Base-by-base conservation (phyloP, 2,113 vertebrate species). In the Atractosteus spatula region DNA sequence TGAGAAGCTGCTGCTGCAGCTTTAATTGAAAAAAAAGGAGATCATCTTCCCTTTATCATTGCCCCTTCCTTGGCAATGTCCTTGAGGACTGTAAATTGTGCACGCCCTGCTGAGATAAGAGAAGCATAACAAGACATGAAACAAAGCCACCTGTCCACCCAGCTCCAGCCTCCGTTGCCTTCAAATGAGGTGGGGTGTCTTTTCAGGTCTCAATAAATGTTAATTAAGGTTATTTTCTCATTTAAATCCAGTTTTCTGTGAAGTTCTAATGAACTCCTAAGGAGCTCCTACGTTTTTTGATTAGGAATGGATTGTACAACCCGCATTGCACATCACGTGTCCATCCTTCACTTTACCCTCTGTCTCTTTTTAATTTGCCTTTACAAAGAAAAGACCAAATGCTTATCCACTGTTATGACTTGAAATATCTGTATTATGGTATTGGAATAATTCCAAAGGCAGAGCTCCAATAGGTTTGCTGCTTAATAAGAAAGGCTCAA, bases 261-360 rank as follows among this genome's bases (percentile, higher is more conserved):
- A 84, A 83, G 86, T 85, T 78, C 86, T 91, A 89, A 91, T 89
- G 80, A 87, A 87, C 72, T 80, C 72, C 86, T 85, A 80, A 83
- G 72, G 79, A 85, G 83, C 77, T 74, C 73, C 62, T 16, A 17
- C 82, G 76, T 82, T 74, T 77, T 79, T 86, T 87, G 85, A 91
- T 90, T 87, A 84, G 78, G 78, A 87, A 90, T 83, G 84, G 85
- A 89, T 91, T 84, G 79, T 78, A 82, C 71, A 84, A 84, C 84
- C 29, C 44, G 43, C n/a, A 81, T 82, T 17, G 62, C 62, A 55
- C 13, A 10, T 29, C 42, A 57, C 13, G 7, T 55, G 11, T 62
- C 62, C 44, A 43, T 57, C 41, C 3, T 51, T 6, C 13, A 12
- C 51, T 16, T 17, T 41, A 6, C 41, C 8, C 14, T 13, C 54